Evolutionary conservation across 2,888 invertebrate species (phyloP), one percentile per base, ranked within the genome.

Genomic region (Molorchus minor): DNA sequence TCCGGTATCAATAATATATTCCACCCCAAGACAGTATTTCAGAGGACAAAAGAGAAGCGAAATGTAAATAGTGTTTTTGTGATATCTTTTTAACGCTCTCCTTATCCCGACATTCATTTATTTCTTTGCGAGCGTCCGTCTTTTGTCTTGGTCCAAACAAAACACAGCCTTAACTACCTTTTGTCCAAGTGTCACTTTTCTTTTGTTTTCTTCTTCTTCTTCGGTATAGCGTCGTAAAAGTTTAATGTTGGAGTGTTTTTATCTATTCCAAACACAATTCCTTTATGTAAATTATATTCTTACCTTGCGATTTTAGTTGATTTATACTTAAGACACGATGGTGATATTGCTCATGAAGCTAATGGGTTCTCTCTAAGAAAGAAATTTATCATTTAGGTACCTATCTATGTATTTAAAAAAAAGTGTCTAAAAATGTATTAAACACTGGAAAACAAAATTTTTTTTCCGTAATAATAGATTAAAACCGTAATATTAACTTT

Each of bases 51-150:
- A 77, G 78, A 72, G 72, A 75, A 70, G 75, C 75, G 78, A 79
- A 67, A 80, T 80, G 79, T 79, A 80, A 80, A 80, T 80, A 79
- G 79, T 76, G 80, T 80, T 80, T 80, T 80, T 80, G 80, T 79
- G 78, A 79, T 80, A 80, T 80, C 80, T 80, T 80, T 80, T 80
- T 80, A 80, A 80, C 78, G 78, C 66, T 66, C 74, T 75, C 75
- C 77, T 77, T 77, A 77, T 77, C 76, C 72, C 70, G 71, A 75
- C 77, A 78, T 79, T 79, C 79, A 80, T 79, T 80, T 79, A 79
- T 79, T 79, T 79, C 79, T 80, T 79, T 79, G 78, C 75, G 65
- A 73, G 72, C 74, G 76, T 75, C 77, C 78, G 78, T 79, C 79
- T 78, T 79, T 78, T 79, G 77, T 79, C 71, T 72, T 64, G 70